Evolutionary conservation across 1,140 invertebrate species (phyloP).

Genomic region (Geopemphigus sp.): DNA sequence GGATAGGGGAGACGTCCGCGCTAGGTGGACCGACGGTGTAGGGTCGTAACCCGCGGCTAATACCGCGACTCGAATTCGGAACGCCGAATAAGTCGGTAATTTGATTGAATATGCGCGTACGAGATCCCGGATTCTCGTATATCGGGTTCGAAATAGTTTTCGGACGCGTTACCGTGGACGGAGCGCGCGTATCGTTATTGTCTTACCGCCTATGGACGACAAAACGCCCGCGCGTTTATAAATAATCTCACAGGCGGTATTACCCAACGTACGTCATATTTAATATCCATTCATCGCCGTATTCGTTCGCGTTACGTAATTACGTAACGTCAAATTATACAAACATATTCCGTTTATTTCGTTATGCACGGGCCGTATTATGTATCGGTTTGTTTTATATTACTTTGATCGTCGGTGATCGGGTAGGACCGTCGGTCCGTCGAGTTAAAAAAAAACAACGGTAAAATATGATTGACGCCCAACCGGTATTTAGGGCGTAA

Average conservation of each 20-base stretch:
- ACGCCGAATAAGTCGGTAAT: no score
- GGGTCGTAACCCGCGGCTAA: no score
- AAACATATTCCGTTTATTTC: not conserved
- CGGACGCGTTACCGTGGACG: not conserved
- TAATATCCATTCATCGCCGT: constrained; percentile 14
- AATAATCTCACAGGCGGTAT: not conserved
- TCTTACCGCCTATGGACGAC: not conserved
- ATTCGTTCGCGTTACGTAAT: not conserved
- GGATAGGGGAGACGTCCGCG: no score
- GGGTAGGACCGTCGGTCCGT: not conserved
- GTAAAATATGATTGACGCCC: constrained; percentile 12
- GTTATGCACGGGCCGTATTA: not conserved
- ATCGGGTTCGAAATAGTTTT: not conserved
- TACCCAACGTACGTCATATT: not conserved
- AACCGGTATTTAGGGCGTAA: constrained; percentile 4
- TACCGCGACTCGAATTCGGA: no score
- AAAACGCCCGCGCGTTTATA: not conserved
- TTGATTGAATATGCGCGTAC: no score
- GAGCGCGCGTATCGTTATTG: no score
- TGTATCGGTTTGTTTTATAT: not conserved
- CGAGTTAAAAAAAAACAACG: not conserved
- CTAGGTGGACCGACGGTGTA: no score
- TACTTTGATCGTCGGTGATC: not conserved
- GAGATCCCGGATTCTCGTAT: no score
- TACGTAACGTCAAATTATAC: not conserved